Evolutionary conservation across 2,888 invertebrate species (phyloP).

Genomic region (Drosophila buzzatii): DNA sequence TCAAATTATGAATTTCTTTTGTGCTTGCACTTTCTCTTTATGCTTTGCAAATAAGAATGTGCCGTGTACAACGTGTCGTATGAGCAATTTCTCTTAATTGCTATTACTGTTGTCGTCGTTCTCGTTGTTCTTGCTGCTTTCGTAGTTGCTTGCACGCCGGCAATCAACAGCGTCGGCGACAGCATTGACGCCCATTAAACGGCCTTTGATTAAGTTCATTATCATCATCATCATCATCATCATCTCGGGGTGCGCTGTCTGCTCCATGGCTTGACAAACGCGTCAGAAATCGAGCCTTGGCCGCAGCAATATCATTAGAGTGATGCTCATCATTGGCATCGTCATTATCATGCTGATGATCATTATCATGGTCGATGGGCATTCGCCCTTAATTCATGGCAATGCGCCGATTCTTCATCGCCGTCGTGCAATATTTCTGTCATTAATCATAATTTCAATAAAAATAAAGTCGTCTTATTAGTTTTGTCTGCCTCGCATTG

Average conservation of each 20-base stretch:
- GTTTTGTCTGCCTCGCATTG: constrained; percentile 35
- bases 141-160: constrained; percentile 23
- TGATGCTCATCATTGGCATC: constrained; percentile 27
- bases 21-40: not conserved
- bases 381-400: constrained; percentile 55
- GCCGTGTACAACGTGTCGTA: constrained; percentile 32
- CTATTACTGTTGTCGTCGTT: constrained; percentile 7
- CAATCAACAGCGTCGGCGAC: constrained; percentile 38
- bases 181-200: constrained; percentile 38
- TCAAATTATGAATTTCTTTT: constrained; percentile 44
- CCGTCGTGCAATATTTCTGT: constrained; percentile 62
- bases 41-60: not conserved
- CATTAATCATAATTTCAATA: constrained; percentile 82
- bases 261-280: constrained; percentile 31
- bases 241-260: constrained; percentile 18
- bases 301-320: constrained; percentile 19
- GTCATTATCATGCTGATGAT: constrained; percentile 1
- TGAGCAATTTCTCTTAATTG: constrained; percentile 18
- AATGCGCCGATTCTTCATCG: constrained; percentile 48
- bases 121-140: constrained; percentile 3
- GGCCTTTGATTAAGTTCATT: constrained; percentile 42
- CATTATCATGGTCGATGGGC: constrained; percentile 23
- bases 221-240: constrained; percentile 42
- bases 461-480: constrained; percentile 74
- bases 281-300: constrained; percentile 21